Base-by-base conservation (phyloP, 2,888 invertebrate genomes). In the Cecidostiba fungosa region DNA sequence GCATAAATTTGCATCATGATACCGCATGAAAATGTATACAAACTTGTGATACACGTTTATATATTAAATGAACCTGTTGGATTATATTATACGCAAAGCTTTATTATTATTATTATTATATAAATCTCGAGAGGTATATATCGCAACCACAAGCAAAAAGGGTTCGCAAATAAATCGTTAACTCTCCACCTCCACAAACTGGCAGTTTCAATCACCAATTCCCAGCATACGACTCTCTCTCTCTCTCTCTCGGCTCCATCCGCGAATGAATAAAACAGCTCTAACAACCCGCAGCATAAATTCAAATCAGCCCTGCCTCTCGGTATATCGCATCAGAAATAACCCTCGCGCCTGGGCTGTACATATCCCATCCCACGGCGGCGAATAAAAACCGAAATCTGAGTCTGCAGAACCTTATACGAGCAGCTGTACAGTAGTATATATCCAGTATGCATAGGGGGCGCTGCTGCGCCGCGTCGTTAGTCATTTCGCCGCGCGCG, bases 401-500 rank as follows among this genome's bases (percentile, higher is more conserved):
- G 19, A 29, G n/a, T n/a, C n/a, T n/a, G 36, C 39, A 32, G 70
- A 19, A 12, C 36, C 54, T 59, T 59, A 59, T 59, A 59, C n/a
- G n/a, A 5, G 54, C 12, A 19, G 54, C 54, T 12, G 23, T 12
- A 6, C 39, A 43, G 72, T 4, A 10, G 26, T 0, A 6, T 10
- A 26, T 59, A 39, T 72, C 72, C 32, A 8, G 36, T 19, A 70
- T 43, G n/a, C 72, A 23, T 36, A 59, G 23, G 8, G n/a, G 54
- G 54, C 19, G 54, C 54, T 59, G 36, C 39, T 19, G 72, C 72
- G 32, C 5, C 26, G 69, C 39, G 32, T 79, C 78, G 29, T 79
- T 32, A 59, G 62, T 77, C 77, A 77, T 77, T 62, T 69, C 69
- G 4, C 59, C 54, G 59, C 77, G 39, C 36, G 23, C 32, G 36